These are phyloP conservation scores for Anagrus nilaparvatae DNA, from an alignment of 1,140 invertebrate species.

Conservation along the genomic window DNA sequence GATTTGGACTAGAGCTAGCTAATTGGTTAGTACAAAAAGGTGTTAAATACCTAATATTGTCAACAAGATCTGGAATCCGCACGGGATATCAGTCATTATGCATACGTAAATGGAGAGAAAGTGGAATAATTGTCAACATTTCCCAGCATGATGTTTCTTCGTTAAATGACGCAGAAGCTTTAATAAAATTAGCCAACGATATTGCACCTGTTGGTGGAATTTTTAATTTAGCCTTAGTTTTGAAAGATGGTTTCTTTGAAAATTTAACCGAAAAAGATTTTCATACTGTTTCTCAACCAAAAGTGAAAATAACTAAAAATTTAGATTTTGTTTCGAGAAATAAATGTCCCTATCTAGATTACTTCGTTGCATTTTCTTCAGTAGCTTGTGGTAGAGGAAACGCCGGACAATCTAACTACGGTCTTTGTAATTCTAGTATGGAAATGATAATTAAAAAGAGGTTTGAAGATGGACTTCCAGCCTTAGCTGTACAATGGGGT, in stretches of 20 bases:
- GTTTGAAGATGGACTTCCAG: too few relatives aligned
- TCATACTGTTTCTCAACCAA: conserved; percentile 31
- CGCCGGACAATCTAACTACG: conserved; percentile 65
- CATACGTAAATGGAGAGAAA: conserved; percentile 41
- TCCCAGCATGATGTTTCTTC: conserved; percentile 36
- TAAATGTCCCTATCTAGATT: conserved; percentile 28
- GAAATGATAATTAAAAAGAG: too few relatives aligned
- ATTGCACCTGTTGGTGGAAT: conserved; percentile 55
- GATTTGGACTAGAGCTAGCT: conserved; percentile 64
- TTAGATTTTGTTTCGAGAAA: conserved; percentile 37
- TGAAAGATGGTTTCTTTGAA: conserved; percentile 38
- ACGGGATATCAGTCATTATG: conserved; percentile 53
- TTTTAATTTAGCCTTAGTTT: conserved; percentile 63
- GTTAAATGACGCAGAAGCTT: conserved; percentile 32
- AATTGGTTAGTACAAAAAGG: conserved; percentile 63
- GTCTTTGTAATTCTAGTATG: conserved; percentile 42
- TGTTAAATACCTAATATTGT: conserved; percentile 53
- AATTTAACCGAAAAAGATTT: conserved; percentile 41
- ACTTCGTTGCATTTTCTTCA: conserved; percentile 58
- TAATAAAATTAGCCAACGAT: conserved; percentile 44
- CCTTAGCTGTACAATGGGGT: too few relatives aligned
- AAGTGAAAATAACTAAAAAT: conserved; percentile 35
- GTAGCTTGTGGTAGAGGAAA: conserved; percentile 64
- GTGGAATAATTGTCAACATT: conserved; percentile 41
- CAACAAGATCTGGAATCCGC: conserved; percentile 52